Evolutionary conservation across 2,113 vertebrate species (phyloP).

Genomic region (Eulacestoma nigropectus): DNA sequence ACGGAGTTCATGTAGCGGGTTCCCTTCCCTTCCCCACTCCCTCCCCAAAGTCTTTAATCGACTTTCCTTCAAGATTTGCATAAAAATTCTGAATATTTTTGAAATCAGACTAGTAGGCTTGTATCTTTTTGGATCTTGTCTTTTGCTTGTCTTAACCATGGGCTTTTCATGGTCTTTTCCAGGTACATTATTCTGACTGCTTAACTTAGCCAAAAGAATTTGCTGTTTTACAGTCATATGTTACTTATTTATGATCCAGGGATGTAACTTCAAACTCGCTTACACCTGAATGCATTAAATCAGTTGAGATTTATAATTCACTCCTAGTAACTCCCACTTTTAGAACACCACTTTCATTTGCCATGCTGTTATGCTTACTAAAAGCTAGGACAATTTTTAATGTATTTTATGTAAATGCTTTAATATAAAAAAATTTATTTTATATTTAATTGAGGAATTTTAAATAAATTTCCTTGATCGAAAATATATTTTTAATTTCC

Average conservation of each 20-base stretch:
- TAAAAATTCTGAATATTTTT: background rate
- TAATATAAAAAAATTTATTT: background rate
- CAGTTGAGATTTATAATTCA: background rate
- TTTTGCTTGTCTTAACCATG: background rate
- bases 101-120: background rate
- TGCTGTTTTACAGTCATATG: background rate
- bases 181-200: background rate
- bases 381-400: background rate
- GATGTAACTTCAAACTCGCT: background rate
- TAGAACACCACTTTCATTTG: background rate
- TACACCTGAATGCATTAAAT: background rate
- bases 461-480: background rate
- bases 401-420: background rate
- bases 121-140: background rate
- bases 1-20: background rate
- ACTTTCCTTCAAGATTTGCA: background rate
- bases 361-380: background rate
- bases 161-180: background rate
- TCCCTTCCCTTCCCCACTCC: accelerated
- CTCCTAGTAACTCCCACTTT: background rate
- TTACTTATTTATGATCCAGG: background rate
- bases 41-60: background rate
- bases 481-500: background rate
- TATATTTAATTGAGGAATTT: background rate
- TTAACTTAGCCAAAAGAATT: background rate